Conservation (phyloP, 92 coral and sea anemone species). For the Parazoanthus atlanticus region DNA sequence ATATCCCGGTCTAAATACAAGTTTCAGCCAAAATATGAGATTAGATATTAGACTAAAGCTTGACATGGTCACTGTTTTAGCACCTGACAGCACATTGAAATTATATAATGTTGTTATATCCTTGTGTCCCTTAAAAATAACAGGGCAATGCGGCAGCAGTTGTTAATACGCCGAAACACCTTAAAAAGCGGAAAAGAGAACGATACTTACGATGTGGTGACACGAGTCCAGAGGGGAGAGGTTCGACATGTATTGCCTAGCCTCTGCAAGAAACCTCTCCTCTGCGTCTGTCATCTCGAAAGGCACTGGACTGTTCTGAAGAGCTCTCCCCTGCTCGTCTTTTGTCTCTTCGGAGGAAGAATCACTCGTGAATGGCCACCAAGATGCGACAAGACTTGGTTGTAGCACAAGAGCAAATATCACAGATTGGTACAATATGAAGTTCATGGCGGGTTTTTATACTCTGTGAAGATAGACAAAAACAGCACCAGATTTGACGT, state of each 20-base stretch:
- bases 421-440: background rate
- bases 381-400: constrained; percentile 47
- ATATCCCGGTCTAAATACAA: too few species aligned
- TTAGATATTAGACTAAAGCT: too few species aligned
- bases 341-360: constrained; percentile 55
- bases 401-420: background rate
- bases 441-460: background rate
- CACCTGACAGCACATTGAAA: too few species aligned
- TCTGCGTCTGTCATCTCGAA: constrained; percentile 98
- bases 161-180: too few species aligned
- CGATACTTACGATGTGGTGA: constrained; percentile 87
- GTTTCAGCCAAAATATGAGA: too few species aligned
- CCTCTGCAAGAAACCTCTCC: constrained; percentile 88
- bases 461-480: background rate
- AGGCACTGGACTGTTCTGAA: constrained; percentile 89
- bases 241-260: constrained; percentile 90
- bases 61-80: too few species aligned
- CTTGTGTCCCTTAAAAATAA: too few species aligned
- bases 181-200: background rate
- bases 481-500: background rate
- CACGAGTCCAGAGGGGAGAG: constrained; percentile 90
- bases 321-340: constrained; percentile 65
- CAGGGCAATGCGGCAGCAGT: too few species aligned
- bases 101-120: too few species aligned
- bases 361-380: constrained; percentile 89